Base-by-base conservation (phyloP, 2,113 vertebrate species). In the Cyanistes caeruleus region DNA sequence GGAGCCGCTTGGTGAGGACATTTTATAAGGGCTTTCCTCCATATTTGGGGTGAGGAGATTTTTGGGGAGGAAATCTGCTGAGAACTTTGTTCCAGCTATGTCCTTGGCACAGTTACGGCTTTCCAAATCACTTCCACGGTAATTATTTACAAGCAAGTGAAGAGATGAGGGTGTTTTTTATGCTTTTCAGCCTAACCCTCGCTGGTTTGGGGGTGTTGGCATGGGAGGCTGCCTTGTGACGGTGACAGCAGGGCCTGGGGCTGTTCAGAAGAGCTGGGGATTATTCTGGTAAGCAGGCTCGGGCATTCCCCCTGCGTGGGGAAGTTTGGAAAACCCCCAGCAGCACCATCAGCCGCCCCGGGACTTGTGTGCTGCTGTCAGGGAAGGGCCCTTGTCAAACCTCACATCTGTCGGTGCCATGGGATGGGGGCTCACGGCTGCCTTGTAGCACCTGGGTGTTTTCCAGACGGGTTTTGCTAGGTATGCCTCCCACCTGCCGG, bases 291-390 rank as follows among this genome's bases (percentile, higher is more conserved):
- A 13, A 4, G 58, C 15, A 5, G 41, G 12, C 13, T 52, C 1
- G 1, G 35, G 13, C 3, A 81, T 68, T 77, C 18, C 20, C 24
- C 22, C 15, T 14, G 28, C 0, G 0, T 23, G 72, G 31, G 24
- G 67, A 43, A 20, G 15, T 73, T 31, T 55, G n/a, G 4, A 27
- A 73, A 64, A 3, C 2, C 18, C 19, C 19, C 7, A 4, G 6
- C 8, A 1, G 4, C 4, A 0, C 43, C 5, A 0, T 5, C 5
- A 3, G 4, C 21, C 12, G 2, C 21, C 4, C 4, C 2, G 41
- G 33, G 18, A 20, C 3, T 51, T 1, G 8, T 0, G 48, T 19
- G 5, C 25, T 55, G 68, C 64, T 7, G 9, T 4, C 21, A 7
- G 13, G 33, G 37, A 22, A 44, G 24, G 15, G 11, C 0, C 28